Evolutionary conservation across 2,888 invertebrate genomes (phyloP).

Genomic region (Athalia rosae): DNA sequence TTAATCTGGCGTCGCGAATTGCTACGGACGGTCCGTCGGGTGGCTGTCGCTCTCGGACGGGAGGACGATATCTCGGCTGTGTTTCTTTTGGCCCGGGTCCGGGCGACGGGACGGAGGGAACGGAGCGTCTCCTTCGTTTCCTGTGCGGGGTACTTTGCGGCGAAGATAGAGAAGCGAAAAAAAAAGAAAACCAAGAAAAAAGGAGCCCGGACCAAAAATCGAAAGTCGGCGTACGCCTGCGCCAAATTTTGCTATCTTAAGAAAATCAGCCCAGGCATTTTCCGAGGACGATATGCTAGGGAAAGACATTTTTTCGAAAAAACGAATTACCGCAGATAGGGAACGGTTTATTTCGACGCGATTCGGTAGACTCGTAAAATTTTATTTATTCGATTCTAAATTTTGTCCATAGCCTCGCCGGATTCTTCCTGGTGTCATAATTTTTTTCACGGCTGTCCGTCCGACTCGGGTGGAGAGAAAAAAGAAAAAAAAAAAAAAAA

Average conservation of each 20-base stretch:
- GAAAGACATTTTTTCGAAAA: conserved; percentile 23
- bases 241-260: conserved; percentile 36
- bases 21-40: not conserved
- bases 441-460: conserved; percentile 19
- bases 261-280: conserved; percentile 39
- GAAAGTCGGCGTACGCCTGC: conserved; percentile 1
- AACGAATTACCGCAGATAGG: conserved; percentile 19
- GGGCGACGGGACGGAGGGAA: conserved; percentile 8
- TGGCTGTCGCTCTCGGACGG: not conserved
- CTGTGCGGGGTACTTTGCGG: conserved; percentile 9
- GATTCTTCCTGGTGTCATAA: not conserved
- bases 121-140: conserved; percentile 21
- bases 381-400: conserved; percentile 17
- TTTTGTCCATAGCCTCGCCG: not conserved
- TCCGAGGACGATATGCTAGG: not conserved
- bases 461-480: not conserved
- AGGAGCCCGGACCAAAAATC: not conserved
- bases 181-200: not conserved
- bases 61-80: not conserved
- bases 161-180: no score
- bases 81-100: conserved; percentile 19
- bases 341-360: conserved; percentile 37
- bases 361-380: conserved; percentile 25
- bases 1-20: conserved; percentile 4
- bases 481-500: not conserved